phyloP scores from a whole-genome alignment of 2,888 invertebrate genomes.

The Chymomyza caudatula region DNA sequence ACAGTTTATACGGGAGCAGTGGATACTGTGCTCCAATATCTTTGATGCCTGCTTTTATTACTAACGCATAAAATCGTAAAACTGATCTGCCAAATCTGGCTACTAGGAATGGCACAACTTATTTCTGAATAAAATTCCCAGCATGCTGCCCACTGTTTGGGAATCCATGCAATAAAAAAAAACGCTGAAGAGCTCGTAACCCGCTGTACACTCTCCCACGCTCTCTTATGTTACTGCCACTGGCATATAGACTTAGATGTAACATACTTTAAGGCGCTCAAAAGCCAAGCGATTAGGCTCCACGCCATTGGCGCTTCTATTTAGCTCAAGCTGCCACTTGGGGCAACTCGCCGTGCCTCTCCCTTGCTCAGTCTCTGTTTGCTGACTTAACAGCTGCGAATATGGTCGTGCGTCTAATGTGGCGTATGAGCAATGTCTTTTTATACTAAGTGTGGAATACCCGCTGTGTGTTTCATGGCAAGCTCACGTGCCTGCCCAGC shows the following conservation, averaged over 20 bases:
- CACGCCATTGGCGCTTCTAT: not conserved
- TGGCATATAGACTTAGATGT: not conserved
- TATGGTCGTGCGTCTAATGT: not conserved
- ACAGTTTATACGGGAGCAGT: too few species aligned
- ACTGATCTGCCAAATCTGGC: too few species aligned
- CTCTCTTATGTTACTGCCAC: not conserved
- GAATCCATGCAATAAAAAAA: too few species aligned
- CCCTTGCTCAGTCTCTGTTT: not conserved
- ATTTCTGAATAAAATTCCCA: too few species aligned
- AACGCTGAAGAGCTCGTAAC: not conserved
- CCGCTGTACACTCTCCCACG: too few species aligned
- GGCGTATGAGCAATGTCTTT: not conserved
- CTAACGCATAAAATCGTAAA: too few species aligned
- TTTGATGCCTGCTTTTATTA: too few species aligned
- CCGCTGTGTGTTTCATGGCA: not conserved
- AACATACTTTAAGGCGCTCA: not conserved
- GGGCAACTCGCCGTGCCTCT: not conserved
- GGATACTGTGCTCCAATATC: too few species aligned
- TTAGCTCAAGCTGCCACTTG: not conserved
- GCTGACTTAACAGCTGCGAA: not conserved
- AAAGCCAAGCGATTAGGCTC: not conserved
- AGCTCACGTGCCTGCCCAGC: constrained; percentile 8
- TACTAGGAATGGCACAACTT: too few species aligned
- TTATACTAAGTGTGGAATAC: not conserved
- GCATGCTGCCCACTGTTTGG: too few species aligned